Conservation (phyloP, 2,888 invertebrate genomes). For the Aphrophora alni region DNA sequence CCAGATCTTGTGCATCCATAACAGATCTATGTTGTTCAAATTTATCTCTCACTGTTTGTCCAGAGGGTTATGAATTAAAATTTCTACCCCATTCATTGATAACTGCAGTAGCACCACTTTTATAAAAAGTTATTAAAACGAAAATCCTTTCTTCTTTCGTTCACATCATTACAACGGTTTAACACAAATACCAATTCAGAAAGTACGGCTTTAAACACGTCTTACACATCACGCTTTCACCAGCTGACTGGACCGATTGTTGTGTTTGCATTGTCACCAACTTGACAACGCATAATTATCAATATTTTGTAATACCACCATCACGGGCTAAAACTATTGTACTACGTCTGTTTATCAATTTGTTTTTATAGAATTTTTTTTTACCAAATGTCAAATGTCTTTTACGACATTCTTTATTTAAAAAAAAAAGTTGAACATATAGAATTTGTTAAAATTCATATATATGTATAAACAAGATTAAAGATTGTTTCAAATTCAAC, state of each 20-base stretch:
- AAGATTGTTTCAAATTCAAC: no score
- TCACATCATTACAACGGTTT: not conserved
- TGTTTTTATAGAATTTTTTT: not conserved
- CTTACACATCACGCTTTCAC: no score
- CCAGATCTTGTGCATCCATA: no score
- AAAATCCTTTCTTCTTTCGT: slow-evolving; percentile 13
- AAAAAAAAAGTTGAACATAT: no score
- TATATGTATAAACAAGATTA: no score
- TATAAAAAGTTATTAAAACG: not conserved
- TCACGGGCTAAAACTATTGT: slow-evolving; percentile 3
- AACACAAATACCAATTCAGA: not conserved
- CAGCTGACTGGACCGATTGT: no score
- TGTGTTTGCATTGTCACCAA: not conserved
- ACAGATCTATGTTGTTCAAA: no score
- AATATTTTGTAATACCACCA: slow-evolving; percentile 17
- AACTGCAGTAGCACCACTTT: slow-evolving; percentile 15
- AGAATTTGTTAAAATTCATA: no score
- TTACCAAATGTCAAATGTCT: no score
- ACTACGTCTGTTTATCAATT: not conserved
- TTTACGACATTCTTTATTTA: no score
- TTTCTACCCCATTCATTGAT: not conserved
- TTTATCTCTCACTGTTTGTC: no score
- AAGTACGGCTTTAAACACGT: not conserved
- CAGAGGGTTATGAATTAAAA: not conserved
- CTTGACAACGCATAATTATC: not conserved